Evolutionary conservation across 2,888 invertebrate species (phyloP), one percentile per base, ranked within the genome.

Genomic region (Aleiodes leptofemur): DNA sequence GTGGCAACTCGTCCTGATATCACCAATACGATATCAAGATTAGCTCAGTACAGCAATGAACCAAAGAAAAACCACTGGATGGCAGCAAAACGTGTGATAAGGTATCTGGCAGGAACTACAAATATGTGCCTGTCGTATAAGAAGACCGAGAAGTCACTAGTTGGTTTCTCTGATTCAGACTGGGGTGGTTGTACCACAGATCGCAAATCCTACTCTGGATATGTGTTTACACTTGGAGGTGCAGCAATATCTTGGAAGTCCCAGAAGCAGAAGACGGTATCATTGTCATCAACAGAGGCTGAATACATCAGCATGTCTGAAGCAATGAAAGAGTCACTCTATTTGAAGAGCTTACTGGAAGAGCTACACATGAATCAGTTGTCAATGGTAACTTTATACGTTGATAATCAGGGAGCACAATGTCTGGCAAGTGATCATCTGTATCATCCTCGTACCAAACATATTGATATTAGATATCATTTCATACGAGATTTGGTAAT

Each of bases 181-280:
- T 38, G 53, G 3, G 53, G 53, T 53, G 13, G 53, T 11, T 14
- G 5, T 23, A 59, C 53, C 5, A 11, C 9, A 11, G 53, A 53
- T 53, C 53, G 53, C 13, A 6, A 11, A 9, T 53, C 53, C 7
- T 53, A 11, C 53, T 14, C 53, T 0, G 53, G 53, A 5, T 53
- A 53, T 53, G 53, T 53, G 3, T 78, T 73, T 43, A 73, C 69
- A 6, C 51, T 72, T 5, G 68, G 55, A 0, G 71, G 73, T 23
- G 43, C 69, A 0, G 69, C 68, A 7, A 73, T 77, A 0, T 69
- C 72, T n/a, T 77, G 77, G 76, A 71, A 76, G 13, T 73, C 77
- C 6, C 38, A 51, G 4, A 77, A 78, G 13, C 74, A 78, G 34
- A 38, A 69, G n/a, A 77, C 76, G 4, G 77, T 78, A 1, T 73